Evolutionary conservation across 2,888 invertebrate species (phyloP).

Genomic region (Timema cristinae): DNA sequence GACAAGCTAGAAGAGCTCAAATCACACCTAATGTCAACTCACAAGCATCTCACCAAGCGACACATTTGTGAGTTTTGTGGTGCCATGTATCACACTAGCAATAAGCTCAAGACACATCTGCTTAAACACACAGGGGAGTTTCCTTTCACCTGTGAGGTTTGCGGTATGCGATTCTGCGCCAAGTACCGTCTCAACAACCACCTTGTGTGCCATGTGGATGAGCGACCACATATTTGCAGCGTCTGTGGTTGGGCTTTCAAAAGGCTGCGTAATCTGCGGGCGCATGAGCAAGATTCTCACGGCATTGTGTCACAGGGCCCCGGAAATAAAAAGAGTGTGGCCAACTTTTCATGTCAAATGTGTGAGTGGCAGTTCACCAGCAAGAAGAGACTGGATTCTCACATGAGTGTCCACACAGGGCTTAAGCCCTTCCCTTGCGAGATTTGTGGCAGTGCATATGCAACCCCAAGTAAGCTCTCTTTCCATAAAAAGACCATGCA

Average conservation of each 20-base stretch:
- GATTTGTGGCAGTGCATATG: conserved; percentile 10
- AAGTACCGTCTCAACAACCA: conserved; percentile 20
- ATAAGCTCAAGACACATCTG: conserved; percentile 22
- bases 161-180: conserved; percentile 23
- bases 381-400: conserved; percentile 18
- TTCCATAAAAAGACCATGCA: conserved; percentile 10
- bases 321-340: conserved; percentile 4
- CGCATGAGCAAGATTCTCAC: conserved; percentile 22
- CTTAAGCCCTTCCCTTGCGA: conserved; percentile 20
- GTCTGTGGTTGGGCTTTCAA: conserved; percentile 26
- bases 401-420: conserved; percentile 23
- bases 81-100: conserved; percentile 20
- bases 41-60: conserved; percentile 19
- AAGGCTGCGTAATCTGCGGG: conserved; percentile 20
- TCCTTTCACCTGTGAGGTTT: conserved; percentile 25
- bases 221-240: conserved; percentile 21
- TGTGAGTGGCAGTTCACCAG: conserved; percentile 23
- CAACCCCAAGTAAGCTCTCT: conserved; percentile 13
- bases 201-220: conserved; percentile 20
- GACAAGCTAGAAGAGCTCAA: conserved; percentile 15
- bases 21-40: conserved; percentile 19
- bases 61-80: conserved; percentile 26
- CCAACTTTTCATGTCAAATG: conserved; percentile 18
- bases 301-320: conserved; percentile 14
- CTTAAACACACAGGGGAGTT: conserved; percentile 22